Evolutionary conservation across 2,797 vertebrate genomes (phyloP).

Genomic region (Rhynchonycteris naso): DNA sequence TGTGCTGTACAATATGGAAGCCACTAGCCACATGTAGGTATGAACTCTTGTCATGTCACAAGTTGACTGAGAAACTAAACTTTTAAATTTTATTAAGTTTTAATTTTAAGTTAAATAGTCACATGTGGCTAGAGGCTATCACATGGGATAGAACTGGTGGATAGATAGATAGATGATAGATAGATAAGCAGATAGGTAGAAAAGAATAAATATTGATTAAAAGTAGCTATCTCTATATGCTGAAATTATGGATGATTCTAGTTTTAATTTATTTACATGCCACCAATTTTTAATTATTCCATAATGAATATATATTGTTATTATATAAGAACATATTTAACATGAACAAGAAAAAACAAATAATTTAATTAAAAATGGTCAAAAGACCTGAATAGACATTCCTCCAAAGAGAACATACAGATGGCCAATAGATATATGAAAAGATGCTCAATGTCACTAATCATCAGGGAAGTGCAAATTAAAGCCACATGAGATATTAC

Average conservation of each 20-base stretch:
- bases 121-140: neutral
- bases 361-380: neutral
- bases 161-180: neutral
- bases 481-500: neutral
- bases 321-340: neutral
- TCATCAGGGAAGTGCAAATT: neutral
- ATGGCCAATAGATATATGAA: neutral
- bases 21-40: neutral
- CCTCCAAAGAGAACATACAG: neutral
- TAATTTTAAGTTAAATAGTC: neutral
- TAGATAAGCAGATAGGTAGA: neutral
- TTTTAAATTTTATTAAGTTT: neutral
- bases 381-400: neutral
- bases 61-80: neutral
- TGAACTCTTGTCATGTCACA: neutral
- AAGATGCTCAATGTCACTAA: neutral
- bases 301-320: neutral
- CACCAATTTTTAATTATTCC: neutral
- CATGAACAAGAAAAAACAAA: neutral
- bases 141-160: neutral
- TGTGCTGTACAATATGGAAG: neutral
- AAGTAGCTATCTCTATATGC: neutral
- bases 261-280: slow-evolving; percentile 53
- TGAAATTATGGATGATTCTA: slow-evolving; percentile 4
- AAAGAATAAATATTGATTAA: neutral